phyloP scores from a whole-genome alignment of 2,888 invertebrate species.

The Limnephilus rhombicus region DNA sequence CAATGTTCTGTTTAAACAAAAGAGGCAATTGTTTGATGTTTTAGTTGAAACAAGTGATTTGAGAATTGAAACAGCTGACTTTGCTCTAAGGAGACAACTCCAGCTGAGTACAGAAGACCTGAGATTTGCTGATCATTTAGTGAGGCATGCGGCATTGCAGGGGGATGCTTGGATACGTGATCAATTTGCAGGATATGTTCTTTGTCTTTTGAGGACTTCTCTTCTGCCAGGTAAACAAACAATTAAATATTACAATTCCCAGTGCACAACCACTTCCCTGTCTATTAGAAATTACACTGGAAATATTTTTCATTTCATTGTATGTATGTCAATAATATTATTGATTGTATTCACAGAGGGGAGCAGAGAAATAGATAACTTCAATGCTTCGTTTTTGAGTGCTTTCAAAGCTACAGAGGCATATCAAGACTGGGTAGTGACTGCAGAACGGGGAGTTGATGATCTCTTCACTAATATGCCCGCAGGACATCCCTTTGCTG shows the following conservation, averaged over 20 bases:
- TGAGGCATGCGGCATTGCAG: conserved; percentile 85
- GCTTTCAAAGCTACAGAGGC: conserved; percentile 94
- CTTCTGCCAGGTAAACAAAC: conserved; percentile 78
- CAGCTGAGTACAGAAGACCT: conserved; percentile 96
- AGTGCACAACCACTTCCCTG: neutral
- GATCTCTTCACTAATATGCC: conserved; percentile 84
- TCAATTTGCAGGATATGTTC: conserved; percentile 92
- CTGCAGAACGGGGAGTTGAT: conserved; percentile 79
- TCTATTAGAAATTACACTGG: neutral
- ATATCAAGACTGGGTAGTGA: conserved; percentile 89
- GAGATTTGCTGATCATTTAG: conserved; percentile 95
- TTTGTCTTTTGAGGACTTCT: conserved; percentile 89
- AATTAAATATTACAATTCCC: neutral
- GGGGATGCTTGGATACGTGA: conserved; percentile 98
- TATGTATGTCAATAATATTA: neutral
- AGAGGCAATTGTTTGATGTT: conserved; percentile 94
- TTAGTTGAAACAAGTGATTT: conserved; percentile 92
- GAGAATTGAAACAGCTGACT: conserved; percentile 89
- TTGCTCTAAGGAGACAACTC: conserved; percentile 89
- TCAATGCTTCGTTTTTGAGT: conserved; percentile 89
- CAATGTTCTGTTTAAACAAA: conserved; percentile 98
- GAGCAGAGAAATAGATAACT: conserved; percentile 90
- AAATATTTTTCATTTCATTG: neutral
- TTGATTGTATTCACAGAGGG: conserved; percentile 77
- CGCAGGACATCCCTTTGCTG: conserved; percentile 95